Percentiles rank a stretch among this genome's conserved stretches.
Evolutionary conservation across 53 echinoderm and acorn worm species (phyloP).

Genomic region (Apostichopus leukothele): DNA sequence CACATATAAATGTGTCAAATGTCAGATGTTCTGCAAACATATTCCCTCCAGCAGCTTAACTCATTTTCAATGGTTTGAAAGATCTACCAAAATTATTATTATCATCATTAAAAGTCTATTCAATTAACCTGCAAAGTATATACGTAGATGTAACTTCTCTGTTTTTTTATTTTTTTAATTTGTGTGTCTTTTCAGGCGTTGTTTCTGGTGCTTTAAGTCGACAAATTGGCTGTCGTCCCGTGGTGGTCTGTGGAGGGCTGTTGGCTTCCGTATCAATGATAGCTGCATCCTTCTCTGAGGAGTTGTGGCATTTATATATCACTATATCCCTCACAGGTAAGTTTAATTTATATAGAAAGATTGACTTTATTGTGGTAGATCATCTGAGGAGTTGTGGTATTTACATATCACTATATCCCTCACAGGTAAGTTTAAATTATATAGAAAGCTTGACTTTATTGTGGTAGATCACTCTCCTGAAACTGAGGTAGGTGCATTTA

Average conservation of each 20-base stretch:
- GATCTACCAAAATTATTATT: no score
- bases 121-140: no score
- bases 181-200: neutral
- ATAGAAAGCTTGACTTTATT: neutral
- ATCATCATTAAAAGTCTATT: no score
- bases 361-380: no score
- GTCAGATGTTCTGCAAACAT: no score
- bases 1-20: no score
- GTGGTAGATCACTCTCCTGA: no score
- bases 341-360: neutral
- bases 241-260: slow-evolving; percentile 21
- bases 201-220: slow-evolving; percentile 25
- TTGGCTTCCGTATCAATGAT: neutral
- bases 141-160: no score
- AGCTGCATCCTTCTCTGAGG: slow-evolving; percentile 1
- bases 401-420: slow-evolving; percentile 12
- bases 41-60: no score
- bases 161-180: no score
- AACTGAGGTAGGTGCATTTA: no score
- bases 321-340: slow-evolving; percentile 19
- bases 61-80: no score
- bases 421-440: slow-evolving; percentile 4
- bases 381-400: slow-evolving; percentile 9
- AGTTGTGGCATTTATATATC: slow-evolving; percentile 42
- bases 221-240: slow-evolving; percentile 26